A percentile compares a stretch with the other conserved stretches of the same genome.
Evolutionary conservation across 2,797 vertebrate genomes (phyloP).

Genomic region (Enteromius anoplus): DNA sequence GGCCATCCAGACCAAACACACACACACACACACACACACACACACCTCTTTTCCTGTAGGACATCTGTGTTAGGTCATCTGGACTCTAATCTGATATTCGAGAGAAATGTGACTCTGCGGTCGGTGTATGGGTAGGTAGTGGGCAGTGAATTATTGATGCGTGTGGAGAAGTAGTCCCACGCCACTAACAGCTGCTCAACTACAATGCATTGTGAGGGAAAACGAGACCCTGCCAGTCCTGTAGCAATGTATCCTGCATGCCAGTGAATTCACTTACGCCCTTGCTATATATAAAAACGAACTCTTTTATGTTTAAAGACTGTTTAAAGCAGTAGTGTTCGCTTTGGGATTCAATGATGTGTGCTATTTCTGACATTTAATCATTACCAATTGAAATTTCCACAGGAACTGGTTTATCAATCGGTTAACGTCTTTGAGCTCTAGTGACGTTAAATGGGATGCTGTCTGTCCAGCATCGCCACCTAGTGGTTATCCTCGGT

Average conservation of each 20-base stretch:
- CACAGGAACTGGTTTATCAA: not conserved
- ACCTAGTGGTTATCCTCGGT: conserved; percentile 6
- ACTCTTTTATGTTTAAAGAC: not conserved
- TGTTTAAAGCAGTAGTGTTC: not conserved
- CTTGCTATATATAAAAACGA: not conserved
- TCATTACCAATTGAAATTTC: not conserved
- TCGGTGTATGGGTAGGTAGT: conserved; percentile 60
- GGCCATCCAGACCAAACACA: conserved; percentile 56
- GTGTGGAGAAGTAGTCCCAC: conserved; percentile 61
- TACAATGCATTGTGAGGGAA: conserved; percentile 15
- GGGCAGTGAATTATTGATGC: conserved; percentile 71
- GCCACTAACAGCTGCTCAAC: conserved; percentile 30
- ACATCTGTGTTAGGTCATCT: conserved; percentile 67
- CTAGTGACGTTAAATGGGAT: not conserved
- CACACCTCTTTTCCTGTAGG: conserved; percentile 64
- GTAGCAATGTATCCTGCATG: not conserved
- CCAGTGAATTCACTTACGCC: too few species aligned
- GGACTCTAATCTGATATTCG: conserved; percentile 71
- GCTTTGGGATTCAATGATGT: not conserved
- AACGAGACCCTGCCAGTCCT: not conserved
- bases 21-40: conserved; percentile 61
- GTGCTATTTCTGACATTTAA: not conserved
- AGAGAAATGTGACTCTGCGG: conserved; percentile 70
- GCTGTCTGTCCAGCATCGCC: conserved; percentile 23
- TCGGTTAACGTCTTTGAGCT: not conserved